Conservation (phyloP, 2,113 vertebrate species). For the Prionailurus viverrinus region DNA sequence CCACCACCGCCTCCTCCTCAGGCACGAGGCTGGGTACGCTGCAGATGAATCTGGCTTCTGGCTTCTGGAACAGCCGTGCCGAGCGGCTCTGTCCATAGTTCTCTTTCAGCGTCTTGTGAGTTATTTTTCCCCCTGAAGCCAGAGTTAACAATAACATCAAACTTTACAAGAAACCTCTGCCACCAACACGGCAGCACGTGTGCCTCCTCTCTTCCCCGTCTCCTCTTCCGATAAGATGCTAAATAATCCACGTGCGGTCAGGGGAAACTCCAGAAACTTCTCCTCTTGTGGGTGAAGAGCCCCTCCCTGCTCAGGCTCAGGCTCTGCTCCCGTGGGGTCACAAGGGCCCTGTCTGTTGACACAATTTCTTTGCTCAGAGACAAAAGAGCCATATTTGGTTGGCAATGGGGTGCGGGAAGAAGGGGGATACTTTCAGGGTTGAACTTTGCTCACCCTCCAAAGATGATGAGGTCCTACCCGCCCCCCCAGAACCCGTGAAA, state of each 20-base stretch:
- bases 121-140: neutral
- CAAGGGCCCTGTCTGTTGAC: accelerated
- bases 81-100: neutral
- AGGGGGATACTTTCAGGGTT: neutral
- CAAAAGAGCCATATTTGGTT: neutral
- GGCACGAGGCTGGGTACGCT: neutral
- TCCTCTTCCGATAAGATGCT: neutral
- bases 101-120: neutral
- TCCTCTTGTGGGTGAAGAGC: accelerated
- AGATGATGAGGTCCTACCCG: neutral
- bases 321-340: neutral
- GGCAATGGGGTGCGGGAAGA: neutral
- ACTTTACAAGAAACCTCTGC: neutral
- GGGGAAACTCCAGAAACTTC: neutral
- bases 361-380: neutral
- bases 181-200: accelerated
- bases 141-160: neutral
- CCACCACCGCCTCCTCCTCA: accelerated
- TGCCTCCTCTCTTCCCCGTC: neutral
- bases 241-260: accelerated
- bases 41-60: neutral
- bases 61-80: neutral
- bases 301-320: accelerated
- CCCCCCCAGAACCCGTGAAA: accelerated
- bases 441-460: neutral